A percentile compares a stretch with the other conserved stretches of the same genome.
phyloP scores from a whole-genome alignment of 1,140 invertebrate species.

The Cydia pomonella region DNA sequence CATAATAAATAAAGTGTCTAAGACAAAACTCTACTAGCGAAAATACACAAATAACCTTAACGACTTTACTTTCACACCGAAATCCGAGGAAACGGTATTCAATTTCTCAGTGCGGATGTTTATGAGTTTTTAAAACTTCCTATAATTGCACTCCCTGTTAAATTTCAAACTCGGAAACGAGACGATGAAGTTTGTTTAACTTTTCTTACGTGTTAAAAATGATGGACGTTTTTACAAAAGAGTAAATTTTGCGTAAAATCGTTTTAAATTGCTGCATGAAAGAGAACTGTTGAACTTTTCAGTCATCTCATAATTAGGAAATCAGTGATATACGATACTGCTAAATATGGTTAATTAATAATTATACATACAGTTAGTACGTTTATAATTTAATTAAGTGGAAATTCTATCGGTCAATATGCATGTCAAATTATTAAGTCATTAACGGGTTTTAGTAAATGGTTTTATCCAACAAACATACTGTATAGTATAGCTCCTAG shows the following conservation, averaged over 20 bases:
- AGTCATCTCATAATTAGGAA: background rate
- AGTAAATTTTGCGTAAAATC: slow-evolving; percentile 1
- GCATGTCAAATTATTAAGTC: no score
- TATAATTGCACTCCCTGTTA: slow-evolving; percentile 19
- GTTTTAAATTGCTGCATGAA: background rate
- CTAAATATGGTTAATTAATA: background rate
- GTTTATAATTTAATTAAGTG: no score
- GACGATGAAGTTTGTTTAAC: slow-evolving; percentile 3
- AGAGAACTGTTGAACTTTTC: background rate
- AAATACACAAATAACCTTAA: slow-evolving; percentile 18
- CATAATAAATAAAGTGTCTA: no score
- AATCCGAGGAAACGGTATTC: slow-evolving; percentile 14
- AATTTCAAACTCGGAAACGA: slow-evolving; percentile 17
- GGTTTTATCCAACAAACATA: no score
- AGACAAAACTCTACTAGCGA: background rate
- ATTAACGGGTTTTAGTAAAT: no score
- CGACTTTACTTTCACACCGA: slow-evolving; percentile 16
- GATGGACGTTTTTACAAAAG: slow-evolving; percentile 6
- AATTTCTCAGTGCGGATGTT: slow-evolving; percentile 14
- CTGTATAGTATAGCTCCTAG: no score
- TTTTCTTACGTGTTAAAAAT: slow-evolving; percentile 20
- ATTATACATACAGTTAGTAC: no score
- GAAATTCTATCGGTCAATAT: no score
- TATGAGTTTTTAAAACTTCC: slow-evolving; percentile 20
- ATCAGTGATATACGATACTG: background rate